phyloP scores from a whole-genome alignment of 1,140 invertebrate species.

The Leptinotarsa undecemlineata region DNA sequence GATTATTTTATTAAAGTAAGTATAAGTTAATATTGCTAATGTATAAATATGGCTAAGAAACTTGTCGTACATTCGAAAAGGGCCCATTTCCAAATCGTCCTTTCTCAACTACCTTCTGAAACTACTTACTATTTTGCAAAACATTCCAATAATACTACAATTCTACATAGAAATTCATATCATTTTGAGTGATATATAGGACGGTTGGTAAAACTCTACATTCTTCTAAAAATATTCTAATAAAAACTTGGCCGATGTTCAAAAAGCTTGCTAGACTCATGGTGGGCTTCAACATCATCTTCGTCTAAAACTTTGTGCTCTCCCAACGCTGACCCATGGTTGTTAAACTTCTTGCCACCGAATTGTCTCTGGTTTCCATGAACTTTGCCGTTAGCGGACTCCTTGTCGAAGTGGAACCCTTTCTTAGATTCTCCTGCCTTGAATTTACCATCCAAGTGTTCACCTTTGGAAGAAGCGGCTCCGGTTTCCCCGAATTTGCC shows the following conservation, averaged over 20 bases:
- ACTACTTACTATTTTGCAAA: too few relatives aligned
- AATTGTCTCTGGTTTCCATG: slow-evolving; percentile 62
- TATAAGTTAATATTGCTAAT: too few relatives aligned
- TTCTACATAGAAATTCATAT: too few relatives aligned
- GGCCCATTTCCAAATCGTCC: too few relatives aligned
- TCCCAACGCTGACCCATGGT: slow-evolving; percentile 58
- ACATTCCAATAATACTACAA: too few relatives aligned
- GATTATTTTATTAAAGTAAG: too few relatives aligned
- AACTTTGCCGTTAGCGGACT: slow-evolving; percentile 58
- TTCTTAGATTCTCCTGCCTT: slow-evolving; percentile 60
- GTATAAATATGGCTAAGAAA: too few relatives aligned
- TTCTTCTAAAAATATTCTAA: not conserved
- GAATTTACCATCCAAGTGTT: slow-evolving; percentile 60
- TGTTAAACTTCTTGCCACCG: slow-evolving; percentile 60
- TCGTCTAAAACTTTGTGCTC: slow-evolving; percentile 53
- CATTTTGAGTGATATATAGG: too few relatives aligned
- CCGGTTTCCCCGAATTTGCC: slow-evolving; percentile 61
- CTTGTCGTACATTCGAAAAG: too few relatives aligned
- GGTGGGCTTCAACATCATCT: slow-evolving; percentile 60
- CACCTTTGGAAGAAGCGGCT: slow-evolving; percentile 60
- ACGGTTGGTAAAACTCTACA: too few relatives aligned
- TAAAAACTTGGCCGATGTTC: slow-evolving; percentile 37
- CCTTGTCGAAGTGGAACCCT: slow-evolving; percentile 59
- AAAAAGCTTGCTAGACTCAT: slow-evolving; percentile 58
- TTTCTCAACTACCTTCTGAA: too few relatives aligned